These are phyloP conservation scores for Lobophora halterata DNA, from an alignment of 2,888 invertebrate species.

Conservation along the genomic window DNA sequence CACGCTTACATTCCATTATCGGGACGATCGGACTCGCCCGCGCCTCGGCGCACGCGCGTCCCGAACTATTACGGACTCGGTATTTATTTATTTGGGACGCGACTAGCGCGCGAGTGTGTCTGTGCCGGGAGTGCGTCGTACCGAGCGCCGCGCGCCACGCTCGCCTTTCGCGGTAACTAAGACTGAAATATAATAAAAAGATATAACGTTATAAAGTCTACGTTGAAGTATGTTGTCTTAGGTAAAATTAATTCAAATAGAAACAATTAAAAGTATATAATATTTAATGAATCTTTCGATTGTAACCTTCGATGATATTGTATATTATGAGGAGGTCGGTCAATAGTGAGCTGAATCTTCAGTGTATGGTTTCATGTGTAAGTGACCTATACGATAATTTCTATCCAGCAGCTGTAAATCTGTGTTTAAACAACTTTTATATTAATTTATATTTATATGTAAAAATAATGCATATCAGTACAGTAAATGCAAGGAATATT, in stretches of 20 bases:
- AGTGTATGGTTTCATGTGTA: constrained; percentile 72
- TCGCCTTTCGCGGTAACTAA: constrained; percentile 76
- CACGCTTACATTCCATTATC: constrained; percentile 79
- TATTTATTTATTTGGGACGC: constrained; percentile 75
- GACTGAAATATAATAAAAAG: constrained; percentile 78
- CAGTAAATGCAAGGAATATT: constrained; percentile 71
- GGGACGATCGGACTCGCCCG: constrained; percentile 67
- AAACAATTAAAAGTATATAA: constrained; percentile 72
- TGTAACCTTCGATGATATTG: constrained; percentile 65
- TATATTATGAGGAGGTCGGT: constrained; percentile 65
- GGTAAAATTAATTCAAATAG: constrained; percentile 78
- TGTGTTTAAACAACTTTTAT: constrained; percentile 81
- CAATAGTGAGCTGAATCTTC: constrained; percentile 65
- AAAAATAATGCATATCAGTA: constrained; percentile 75
- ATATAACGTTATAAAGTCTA: constrained; percentile 76
- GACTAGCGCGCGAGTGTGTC: constrained; percentile 31
- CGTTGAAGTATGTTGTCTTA: constrained; percentile 76
- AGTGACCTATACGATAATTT: constrained; percentile 73
- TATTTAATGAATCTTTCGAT: constrained; percentile 75
- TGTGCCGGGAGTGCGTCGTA: constrained; percentile 45
- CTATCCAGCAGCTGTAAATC: constrained; percentile 72
- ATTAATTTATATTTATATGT: constrained; percentile 68
- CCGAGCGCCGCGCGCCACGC: constrained; percentile 72
- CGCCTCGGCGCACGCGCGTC: constrained; percentile 59
- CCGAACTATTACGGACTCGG: constrained; percentile 74